Percentiles rank a stretch among this genome's conserved stretches.
These are phyloP conservation scores for Syrista parreyssii DNA, from an alignment of 2,888 invertebrate species.

Conservation along the genomic window DNA sequence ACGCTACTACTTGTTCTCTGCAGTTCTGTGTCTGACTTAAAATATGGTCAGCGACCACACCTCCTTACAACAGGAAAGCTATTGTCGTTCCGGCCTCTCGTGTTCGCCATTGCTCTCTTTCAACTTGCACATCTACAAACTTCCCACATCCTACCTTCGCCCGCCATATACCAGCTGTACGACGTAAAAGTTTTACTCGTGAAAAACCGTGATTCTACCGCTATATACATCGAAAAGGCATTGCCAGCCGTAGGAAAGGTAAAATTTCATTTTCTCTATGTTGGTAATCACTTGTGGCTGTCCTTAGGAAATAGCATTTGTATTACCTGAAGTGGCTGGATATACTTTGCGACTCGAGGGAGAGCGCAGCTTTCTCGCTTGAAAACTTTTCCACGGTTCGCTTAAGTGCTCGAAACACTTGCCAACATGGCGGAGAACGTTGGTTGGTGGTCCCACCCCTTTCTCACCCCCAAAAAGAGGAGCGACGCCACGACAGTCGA, in stretches of 20 bases:
- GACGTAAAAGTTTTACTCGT: not conserved
- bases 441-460: not conserved
- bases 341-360: not conserved
- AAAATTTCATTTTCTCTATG: not conserved
- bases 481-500: not conserved
- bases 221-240: not conserved
- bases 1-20: conserved; percentile 48
- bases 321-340: not conserved
- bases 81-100: conserved; percentile 42
- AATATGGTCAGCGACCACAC: conserved; percentile 59
- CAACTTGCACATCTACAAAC: not conserved
- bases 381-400: conserved; percentile 37
- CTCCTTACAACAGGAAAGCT: conserved; percentile 53
- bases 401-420: conserved; percentile 56
- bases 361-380: not conserved
- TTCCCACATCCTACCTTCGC: not conserved
- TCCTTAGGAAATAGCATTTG: not conserved
- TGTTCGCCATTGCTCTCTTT: not conserved
- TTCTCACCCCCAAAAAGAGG: not conserved
- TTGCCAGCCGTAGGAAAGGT: not conserved
- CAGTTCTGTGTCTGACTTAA: conserved; percentile 61
- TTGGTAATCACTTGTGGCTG: not conserved
- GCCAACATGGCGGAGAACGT: conserved; percentile 36
- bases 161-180: not conserved
- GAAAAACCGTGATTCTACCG: not conserved